Base-by-base conservation (phyloP, 2,113 vertebrate species). In the Protobothrops mucrosquamatus region DNA sequence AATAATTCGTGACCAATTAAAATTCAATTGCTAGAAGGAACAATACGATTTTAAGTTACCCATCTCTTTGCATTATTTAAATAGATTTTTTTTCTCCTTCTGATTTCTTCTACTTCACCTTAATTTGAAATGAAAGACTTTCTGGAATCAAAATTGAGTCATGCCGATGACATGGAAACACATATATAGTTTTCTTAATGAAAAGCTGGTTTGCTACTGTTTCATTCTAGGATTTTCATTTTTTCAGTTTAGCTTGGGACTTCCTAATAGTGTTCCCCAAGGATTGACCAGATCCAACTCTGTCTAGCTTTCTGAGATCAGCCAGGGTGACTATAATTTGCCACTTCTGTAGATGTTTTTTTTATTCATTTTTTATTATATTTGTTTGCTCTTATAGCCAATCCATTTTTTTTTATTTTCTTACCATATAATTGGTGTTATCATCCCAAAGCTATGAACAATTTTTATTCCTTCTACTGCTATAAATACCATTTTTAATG, bases 1-100 rank as follows among this genome's bases (percentile, higher is more conserved):
- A 93, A 92, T 48, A 52, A 93, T 94, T 89, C n/a, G 51, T 94
- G 93, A 69, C 0, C 85, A 91, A 89, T 93, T 95, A 22, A 89
- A 95, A 56, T 51, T 92, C 24, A 93, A 1, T 92, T 56, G 87
- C 22, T 46, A 24, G 4, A 48, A 90, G 43, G 81, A n/a, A 23
- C 29, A 4, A 23, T 1, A 87, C 48, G 91, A 94, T 89, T 92
- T 18, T 22, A 93, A 12, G 12, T 94, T 34, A 89, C 1, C 15
- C 4, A 3, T 57, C 56, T 91, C 46, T 92, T 64, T 0, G 91
- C 15, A 87, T 22, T 92, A 91, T 57, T 15, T 88, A n/a, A 94
- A 91, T 43, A 2, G 0, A 10, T 54, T 2, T 22, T 54, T 12
- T 29, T 0, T 56, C 10, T 59, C 92, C 93, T 48, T 54, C 0